phyloP scores from a whole-genome alignment of 2,888 invertebrate species.

The Dolomedes plantarius region DNA sequence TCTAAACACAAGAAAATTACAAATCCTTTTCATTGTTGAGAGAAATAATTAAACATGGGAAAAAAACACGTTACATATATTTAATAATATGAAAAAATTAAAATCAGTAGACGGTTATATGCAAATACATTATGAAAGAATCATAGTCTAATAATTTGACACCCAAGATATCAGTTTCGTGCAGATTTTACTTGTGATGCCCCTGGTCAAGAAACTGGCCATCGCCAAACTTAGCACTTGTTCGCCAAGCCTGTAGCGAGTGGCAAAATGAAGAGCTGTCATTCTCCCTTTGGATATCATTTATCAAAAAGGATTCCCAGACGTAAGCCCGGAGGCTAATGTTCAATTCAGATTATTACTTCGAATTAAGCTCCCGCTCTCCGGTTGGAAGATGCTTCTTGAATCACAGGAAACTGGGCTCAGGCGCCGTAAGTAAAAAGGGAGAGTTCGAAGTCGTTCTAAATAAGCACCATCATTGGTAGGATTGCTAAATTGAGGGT shows the following conservation, averaged over 20 bases:
- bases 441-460: neutral
- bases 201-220: too few species aligned
- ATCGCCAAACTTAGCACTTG: constrained; percentile 36
- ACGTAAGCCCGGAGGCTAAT: constrained; percentile 53
- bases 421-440: neutral
- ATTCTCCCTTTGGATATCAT: constrained; percentile 51
- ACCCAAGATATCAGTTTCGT: too few species aligned
- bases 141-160: too few species aligned
- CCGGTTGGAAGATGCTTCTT: constrained; percentile 28
- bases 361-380: constrained; percentile 55
- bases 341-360: constrained; percentile 63
- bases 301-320: constrained; percentile 63
- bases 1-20: too few species aligned
- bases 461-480: neutral
- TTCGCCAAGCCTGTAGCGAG: constrained; percentile 21
- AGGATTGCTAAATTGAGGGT: constrained; percentile 6
- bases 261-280: constrained; percentile 26
- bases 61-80: too few species aligned
- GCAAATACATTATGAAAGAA: too few species aligned
- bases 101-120: too few species aligned
- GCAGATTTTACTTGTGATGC: too few species aligned
- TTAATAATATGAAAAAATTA: too few species aligned
- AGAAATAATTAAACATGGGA: too few species aligned
- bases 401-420: neutral
- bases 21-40: too few species aligned